Conservation (phyloP, 2,888 invertebrate species). For the Nycteola revayana region DNA sequence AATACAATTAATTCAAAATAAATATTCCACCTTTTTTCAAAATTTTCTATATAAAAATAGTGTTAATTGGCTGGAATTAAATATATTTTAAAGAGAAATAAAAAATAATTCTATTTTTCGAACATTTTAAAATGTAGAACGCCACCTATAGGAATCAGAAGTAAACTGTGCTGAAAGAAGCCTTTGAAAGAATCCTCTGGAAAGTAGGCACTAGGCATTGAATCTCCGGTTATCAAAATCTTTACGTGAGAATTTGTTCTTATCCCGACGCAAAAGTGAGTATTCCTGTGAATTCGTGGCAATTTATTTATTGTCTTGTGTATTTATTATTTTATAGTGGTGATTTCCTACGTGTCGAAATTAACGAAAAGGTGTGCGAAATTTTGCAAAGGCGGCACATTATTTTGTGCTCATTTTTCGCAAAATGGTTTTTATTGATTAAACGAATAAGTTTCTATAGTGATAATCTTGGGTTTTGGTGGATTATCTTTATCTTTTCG, state of each 20-base stretch:
- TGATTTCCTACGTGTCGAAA: constrained; percentile 30
- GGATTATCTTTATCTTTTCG: constrained; percentile 38
- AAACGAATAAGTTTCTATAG: constrained; percentile 67
- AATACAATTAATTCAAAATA: too few species aligned
- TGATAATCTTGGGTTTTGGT: constrained; percentile 48
- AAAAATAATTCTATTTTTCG: constrained; percentile 46
- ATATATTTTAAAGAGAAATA: constrained; percentile 18
- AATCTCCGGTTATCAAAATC: constrained; percentile 80
- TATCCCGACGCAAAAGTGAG: constrained; percentile 74
- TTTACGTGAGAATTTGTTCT: constrained; percentile 78
- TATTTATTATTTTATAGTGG: constrained; percentile 29
- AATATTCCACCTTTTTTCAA: too few species aligned
- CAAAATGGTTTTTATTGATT: constrained; percentile 64
- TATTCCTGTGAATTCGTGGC: constrained; percentile 48
- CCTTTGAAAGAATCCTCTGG: constrained; percentile 81
- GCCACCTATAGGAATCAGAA: constrained; percentile 65
- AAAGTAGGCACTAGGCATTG: constrained; percentile 79
- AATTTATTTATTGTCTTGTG: constrained; percentile 24
- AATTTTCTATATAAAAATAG: too few species aligned
- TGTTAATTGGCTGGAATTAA: too few species aligned
- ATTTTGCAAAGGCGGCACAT: constrained; percentile 39
- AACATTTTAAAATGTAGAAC: constrained; percentile 71
- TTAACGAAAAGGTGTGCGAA: constrained; percentile 49
- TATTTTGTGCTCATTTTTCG: constrained; percentile 47
- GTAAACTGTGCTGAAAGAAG: constrained; percentile 73